phyloP scores from a whole-genome alignment of 2,113 vertebrate species.

The Erythrolamprus reginae region DNA sequence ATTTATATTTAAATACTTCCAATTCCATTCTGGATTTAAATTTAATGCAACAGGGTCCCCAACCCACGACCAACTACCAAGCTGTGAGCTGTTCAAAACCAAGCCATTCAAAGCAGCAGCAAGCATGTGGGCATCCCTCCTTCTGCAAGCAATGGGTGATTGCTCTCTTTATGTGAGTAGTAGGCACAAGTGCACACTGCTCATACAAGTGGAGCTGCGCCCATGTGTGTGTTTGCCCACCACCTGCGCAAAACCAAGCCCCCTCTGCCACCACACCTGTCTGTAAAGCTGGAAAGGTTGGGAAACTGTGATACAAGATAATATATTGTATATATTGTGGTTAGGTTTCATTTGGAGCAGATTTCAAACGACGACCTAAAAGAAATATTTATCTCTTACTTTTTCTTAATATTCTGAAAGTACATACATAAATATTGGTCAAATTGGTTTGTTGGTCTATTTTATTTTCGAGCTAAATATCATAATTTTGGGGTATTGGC shows the following conservation, averaged over 20 bases:
- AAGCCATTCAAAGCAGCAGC: too few relatives aligned
- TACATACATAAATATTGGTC: not conserved
- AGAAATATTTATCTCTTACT: not conserved
- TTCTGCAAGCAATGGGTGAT: too few relatives aligned
- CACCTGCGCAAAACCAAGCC: rapidly evolving
- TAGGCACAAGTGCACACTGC: too few relatives aligned
- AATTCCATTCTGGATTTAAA: not conserved
- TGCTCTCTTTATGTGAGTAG: too few relatives aligned
- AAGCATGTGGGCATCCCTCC: too few relatives aligned
- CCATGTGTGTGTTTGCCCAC: not conserved
- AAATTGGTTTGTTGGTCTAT: not conserved
- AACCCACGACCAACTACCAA: too few relatives aligned
- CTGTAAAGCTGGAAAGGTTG: not conserved
- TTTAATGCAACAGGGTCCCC: not conserved
- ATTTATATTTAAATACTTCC: not conserved
- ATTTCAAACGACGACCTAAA: not conserved
- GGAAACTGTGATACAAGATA: not conserved
- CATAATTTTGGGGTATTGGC: not conserved
- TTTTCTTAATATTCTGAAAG: not conserved
- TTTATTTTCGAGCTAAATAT: not conserved
- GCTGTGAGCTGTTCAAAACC: too few relatives aligned
- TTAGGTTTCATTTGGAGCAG: not conserved
- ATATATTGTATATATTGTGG: not conserved
- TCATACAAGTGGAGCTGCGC: too few relatives aligned
- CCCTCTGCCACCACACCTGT: not conserved